Conservation (phyloP, 2,888 invertebrate species). For the Andrena bucephala region DNA sequence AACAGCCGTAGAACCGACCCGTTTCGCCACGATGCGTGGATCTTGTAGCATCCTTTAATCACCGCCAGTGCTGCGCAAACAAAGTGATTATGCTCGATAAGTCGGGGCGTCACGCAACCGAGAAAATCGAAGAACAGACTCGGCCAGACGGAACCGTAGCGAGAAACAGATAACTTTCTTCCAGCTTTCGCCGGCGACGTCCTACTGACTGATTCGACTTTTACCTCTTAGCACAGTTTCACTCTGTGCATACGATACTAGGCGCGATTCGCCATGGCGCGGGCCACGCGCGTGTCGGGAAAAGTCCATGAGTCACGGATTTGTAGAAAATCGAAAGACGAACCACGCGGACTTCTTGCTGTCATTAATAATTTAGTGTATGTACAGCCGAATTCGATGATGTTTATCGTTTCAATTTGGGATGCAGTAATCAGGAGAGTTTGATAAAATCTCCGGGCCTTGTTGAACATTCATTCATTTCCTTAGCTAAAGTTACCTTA, state of each 20-base stretch:
- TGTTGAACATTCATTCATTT: too few relatives aligned
- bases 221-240: constrained; percentile 84
- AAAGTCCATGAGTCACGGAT: background rate
- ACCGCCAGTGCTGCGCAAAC: constrained; percentile 3
- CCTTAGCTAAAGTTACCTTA: too few relatives aligned
- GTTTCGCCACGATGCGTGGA: background rate
- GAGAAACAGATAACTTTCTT: constrained; percentile 79
- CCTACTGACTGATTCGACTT: constrained; percentile 84
- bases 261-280: constrained; percentile 8
- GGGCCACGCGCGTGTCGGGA: constrained; percentile 17
- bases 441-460: too few relatives aligned
- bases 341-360: background rate
- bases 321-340: constrained; percentile 13
- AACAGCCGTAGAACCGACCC: background rate
- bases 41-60: background rate
- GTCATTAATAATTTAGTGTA: background rate
- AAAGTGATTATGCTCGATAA: constrained; percentile 7
- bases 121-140: constrained; percentile 41
- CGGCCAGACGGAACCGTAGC: constrained; percentile 56
- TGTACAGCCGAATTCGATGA: background rate
- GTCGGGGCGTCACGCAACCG: constrained; percentile 13
- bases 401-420: too few relatives aligned
- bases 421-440: too few relatives aligned
- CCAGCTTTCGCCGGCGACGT: constrained; percentile 82
- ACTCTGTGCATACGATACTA: constrained; percentile 66